These are phyloP conservation scores for Malacosoma neustria DNA, from an alignment of 2,888 invertebrate genomes.

Conservation along the genomic window DNA sequence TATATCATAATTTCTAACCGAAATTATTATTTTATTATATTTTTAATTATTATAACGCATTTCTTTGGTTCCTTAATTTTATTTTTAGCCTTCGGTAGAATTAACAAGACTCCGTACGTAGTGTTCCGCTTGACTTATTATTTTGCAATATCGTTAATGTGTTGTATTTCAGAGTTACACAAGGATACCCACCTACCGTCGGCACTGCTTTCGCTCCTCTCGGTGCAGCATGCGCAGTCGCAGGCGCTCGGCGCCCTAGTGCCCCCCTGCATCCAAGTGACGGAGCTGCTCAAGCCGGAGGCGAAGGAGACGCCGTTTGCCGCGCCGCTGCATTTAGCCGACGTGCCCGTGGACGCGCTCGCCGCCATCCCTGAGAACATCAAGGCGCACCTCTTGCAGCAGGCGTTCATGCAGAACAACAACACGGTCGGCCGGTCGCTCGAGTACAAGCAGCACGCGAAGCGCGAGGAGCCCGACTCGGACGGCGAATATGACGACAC, in stretches of 20 bases:
- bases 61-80: conserved; percentile 75
- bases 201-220: conserved; percentile 63
- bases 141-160: conserved; percentile 63
- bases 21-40: conserved; percentile 44
- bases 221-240: conserved; percentile 40
- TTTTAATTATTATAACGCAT: conserved; percentile 67
- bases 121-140: conserved; percentile 49
- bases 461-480: conserved; percentile 67
- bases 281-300: conserved; percentile 27
- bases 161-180: conserved; percentile 62
- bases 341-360: conserved; percentile 24
- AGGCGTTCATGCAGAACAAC: conserved; percentile 56
- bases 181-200: conserved; percentile 56
- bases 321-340: conserved; percentile 17
- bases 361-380: conserved; percentile 36
- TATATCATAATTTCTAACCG: conserved; percentile 68
- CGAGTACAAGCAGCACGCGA: conserved; percentile 31
- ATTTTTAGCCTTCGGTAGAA: conserved; percentile 71
- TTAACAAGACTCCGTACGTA: conserved; percentile 68
- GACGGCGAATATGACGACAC: conserved; percentile 67
- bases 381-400: conserved; percentile 51
- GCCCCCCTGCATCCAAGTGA: conserved; percentile 40
- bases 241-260: conserved; percentile 36
- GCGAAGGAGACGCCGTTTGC: conserved; percentile 17
- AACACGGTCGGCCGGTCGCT: conserved; percentile 30